Evolutionary conservation across 2,888 invertebrate species (phyloP).

Genomic region (Seira musarum): DNA sequence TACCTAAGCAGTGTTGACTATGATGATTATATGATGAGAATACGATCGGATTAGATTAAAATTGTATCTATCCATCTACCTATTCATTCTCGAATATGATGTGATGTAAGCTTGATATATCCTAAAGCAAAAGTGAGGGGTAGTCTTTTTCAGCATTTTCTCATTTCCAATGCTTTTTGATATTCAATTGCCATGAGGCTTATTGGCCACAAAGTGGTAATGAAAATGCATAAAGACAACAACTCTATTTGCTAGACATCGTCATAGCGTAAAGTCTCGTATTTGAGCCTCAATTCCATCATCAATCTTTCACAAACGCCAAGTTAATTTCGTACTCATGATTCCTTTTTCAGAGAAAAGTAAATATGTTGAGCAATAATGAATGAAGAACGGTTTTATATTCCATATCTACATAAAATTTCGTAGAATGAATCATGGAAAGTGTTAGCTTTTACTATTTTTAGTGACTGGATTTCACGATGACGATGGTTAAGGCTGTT

Average conservation of each 20-base stretch:
- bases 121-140: background rate
- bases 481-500: background rate
- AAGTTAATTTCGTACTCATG: background rate
- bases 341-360: background rate
- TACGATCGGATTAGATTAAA: too few relatives aligned
- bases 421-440: background rate
- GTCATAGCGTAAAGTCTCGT: background rate
- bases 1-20: too few relatives aligned
- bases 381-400: background rate
- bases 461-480: background rate
- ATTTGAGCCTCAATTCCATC: conserved; percentile 6
- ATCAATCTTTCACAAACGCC: too few relatives aligned
- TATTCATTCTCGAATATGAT: background rate
- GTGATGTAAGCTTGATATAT: background rate
- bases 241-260: background rate
- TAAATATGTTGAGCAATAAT: conserved; percentile 9
- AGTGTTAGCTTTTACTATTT: too few relatives aligned
- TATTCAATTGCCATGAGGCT: conserved; percentile 3
- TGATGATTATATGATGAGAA: too few relatives aligned
- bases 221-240: conserved; percentile 9
- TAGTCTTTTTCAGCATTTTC: too few relatives aligned
- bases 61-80: background rate
- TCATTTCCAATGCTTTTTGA: conserved; percentile 14
- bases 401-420: background rate
- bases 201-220: conserved; percentile 5